A percentile compares a stretch with the other conserved stretches of the same genome.
Conservation (phyloP, 2,888 invertebrate species). For the Malthinus seriepunctatus region DNA sequence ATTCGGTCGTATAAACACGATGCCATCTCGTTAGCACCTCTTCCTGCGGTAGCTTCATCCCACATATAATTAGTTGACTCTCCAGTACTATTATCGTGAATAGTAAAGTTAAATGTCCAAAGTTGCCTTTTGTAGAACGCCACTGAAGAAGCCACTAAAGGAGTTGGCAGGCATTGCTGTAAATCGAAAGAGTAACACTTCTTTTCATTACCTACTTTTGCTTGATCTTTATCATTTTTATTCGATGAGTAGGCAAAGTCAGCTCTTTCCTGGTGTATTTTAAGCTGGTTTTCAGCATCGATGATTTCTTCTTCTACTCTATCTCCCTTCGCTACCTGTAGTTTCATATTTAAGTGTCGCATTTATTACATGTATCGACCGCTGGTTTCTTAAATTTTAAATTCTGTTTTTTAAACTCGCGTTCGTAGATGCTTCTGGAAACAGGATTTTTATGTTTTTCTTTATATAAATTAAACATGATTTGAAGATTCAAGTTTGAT, state of each 20-base stretch:
- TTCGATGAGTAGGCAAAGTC: not conserved
- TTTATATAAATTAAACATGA: not conserved
- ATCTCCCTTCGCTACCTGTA: not conserved
- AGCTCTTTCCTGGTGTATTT: not conserved
- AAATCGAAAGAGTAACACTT: too few relatives aligned
- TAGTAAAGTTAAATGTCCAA: too few relatives aligned
- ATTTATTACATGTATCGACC: not conserved
- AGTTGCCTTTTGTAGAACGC: too few relatives aligned
- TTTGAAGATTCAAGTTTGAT: not conserved
- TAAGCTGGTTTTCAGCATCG: not conserved
- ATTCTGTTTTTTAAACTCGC: too few relatives aligned
- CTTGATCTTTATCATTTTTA: not conserved
- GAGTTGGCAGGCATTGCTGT: too few relatives aligned
- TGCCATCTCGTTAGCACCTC: not conserved
- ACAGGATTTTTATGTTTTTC: not conserved
- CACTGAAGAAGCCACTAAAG: too few relatives aligned
- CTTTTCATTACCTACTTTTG: not conserved
- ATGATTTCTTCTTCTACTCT: not conserved
- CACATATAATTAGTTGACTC: too few relatives aligned
- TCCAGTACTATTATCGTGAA: too few relatives aligned
- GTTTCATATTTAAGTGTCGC: not conserved
- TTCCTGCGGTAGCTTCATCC: not conserved
- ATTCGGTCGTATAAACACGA: not conserved
- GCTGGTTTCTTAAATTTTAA: not conserved
- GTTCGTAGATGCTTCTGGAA: not conserved